A percentile compares a stretch with the other conserved stretches of the same genome.
Evolutionary conservation across 2,888 invertebrate species (phyloP).

Genomic region (Phyto melanocephala): DNA sequence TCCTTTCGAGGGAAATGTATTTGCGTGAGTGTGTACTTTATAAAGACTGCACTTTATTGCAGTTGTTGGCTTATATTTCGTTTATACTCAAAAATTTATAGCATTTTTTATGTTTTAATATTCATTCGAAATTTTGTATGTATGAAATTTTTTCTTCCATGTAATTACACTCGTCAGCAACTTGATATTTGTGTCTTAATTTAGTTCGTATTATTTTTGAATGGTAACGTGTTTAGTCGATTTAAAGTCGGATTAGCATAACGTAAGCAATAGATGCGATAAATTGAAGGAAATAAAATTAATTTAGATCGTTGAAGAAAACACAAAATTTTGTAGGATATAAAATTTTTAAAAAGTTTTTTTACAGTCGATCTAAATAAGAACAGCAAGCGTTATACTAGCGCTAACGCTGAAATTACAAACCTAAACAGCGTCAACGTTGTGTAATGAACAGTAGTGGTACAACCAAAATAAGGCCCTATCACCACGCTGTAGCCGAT

Average conservation of each 20-base stretch:
- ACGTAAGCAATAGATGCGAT: not conserved
- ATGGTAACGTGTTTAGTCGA: not conserved
- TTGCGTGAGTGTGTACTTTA: not conserved
- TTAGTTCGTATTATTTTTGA: not conserved
- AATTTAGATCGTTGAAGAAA: too few relatives aligned
- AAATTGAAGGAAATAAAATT: not conserved
- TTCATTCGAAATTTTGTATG: not conserved
- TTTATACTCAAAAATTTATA: conserved; percentile 5
- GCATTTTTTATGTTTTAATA: not conserved
- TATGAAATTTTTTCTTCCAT: not conserved
- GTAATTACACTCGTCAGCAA: not conserved
- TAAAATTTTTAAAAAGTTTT: too few relatives aligned
- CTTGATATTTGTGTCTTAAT: conserved; percentile 31
- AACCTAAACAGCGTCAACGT: too few relatives aligned
- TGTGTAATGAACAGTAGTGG: too few relatives aligned
- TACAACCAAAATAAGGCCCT: too few relatives aligned
- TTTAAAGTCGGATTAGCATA: not conserved
- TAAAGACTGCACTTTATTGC: conserved; percentile 27
- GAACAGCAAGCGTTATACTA: too few relatives aligned
- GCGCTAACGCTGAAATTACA: too few relatives aligned
- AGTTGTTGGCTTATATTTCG: conserved; percentile 13
- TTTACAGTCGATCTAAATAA: too few relatives aligned
- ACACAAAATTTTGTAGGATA: too few relatives aligned
- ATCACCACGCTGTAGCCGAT: too few relatives aligned
- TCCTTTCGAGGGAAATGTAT: not conserved